These are phyloP conservation scores for Miichthys miiuy DNA, from an alignment of 2,797 vertebrate genomes.

Conservation along the genomic window DNA sequence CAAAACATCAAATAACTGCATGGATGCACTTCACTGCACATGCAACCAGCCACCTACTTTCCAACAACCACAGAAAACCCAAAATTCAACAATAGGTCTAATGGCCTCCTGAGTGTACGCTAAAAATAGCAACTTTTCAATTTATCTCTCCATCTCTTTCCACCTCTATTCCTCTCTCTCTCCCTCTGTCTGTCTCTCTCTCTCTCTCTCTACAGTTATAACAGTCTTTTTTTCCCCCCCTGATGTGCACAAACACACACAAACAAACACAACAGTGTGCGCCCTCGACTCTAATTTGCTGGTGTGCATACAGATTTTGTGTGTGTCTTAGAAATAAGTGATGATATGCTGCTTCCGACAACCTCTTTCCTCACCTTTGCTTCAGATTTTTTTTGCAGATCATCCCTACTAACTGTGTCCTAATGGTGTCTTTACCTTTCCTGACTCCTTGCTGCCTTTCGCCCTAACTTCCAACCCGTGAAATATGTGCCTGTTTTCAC, in stretches of 20 bases:
- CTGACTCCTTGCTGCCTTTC: slow-evolving; percentile 22
- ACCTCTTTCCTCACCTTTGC: slow-evolving; percentile 37
- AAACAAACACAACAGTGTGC: slow-evolving; percentile 19
- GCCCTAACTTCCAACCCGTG: slow-evolving; percentile 41
- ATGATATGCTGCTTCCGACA: slow-evolving; percentile 8
- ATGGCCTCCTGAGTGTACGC: slow-evolving; percentile 49
- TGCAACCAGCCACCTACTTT: slow-evolving; percentile 48
- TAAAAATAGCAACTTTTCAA: slow-evolving; percentile 68
- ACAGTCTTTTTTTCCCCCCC: slow-evolving; percentile 5
- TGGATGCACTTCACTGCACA: slow-evolving; percentile 58
- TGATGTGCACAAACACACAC: slow-evolving; percentile 6
- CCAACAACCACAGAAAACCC: slow-evolving; percentile 44
- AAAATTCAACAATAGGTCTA: slow-evolving; percentile 63
- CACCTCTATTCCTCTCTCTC: slow-evolving; percentile 42
- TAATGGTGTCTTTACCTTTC: slow-evolving; percentile 41
- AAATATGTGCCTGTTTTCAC: slow-evolving; percentile 65
- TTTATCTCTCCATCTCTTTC: slow-evolving; percentile 55
- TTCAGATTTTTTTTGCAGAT: slow-evolving; percentile 19
- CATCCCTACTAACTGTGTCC: slow-evolving; percentile 27
- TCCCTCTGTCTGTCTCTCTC: slow-evolving; percentile 16
- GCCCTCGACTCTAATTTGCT: slow-evolving; percentile 2
- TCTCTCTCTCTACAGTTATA: slow-evolving; percentile 9
- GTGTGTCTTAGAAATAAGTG: background rate
- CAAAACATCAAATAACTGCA: slow-evolving; percentile 67
- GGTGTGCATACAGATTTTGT: slow-evolving; percentile 26